Conservation (phyloP, 30 jellyfish, hydroid and myxozoan genomes). For the Turritopsis dohrnii region DNA sequence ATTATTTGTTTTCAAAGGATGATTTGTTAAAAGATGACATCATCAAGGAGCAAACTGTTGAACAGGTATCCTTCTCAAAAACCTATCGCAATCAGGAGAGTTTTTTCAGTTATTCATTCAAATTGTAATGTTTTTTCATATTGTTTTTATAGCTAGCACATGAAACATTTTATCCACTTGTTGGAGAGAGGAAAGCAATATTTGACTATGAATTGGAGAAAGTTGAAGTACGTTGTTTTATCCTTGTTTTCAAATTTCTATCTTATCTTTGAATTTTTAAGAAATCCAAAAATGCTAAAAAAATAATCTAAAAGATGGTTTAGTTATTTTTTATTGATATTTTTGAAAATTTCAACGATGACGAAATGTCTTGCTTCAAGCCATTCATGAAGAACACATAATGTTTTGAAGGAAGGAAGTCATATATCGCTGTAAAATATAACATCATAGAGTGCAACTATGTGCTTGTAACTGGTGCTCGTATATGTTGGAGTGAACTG, state of each 20-base stretch:
- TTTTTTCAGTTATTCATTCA: background rate
- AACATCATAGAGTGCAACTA: too few species aligned
- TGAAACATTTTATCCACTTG: constrained; percentile 53
- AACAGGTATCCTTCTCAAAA: background rate
- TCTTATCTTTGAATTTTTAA: background rate
- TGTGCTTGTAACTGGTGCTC: too few species aligned
- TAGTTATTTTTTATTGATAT: too few species aligned
- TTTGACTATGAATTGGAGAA: constrained; percentile 74
- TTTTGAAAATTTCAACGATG: too few species aligned
- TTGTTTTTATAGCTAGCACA: constrained; percentile 38
- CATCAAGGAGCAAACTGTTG: background rate
- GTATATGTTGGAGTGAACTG: too few species aligned
- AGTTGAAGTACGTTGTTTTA: constrained; percentile 68
- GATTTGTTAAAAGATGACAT: background rate
- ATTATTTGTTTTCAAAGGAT: background rate
- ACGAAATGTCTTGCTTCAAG: too few species aligned
- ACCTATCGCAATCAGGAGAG: background rate
- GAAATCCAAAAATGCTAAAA: background rate
- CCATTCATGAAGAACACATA: too few species aligned
- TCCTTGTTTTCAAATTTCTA: too few species aligned
- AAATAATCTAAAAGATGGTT: too few species aligned
- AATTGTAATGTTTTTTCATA: background rate
- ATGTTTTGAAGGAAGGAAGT: too few species aligned
- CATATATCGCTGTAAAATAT: too few species aligned
- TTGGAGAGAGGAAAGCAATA: constrained; percentile 74